phyloP scores from a whole-genome alignment of 30 jellyfish, hydroid and myxozoan species.

The Rhopilema esculentum region DNA sequence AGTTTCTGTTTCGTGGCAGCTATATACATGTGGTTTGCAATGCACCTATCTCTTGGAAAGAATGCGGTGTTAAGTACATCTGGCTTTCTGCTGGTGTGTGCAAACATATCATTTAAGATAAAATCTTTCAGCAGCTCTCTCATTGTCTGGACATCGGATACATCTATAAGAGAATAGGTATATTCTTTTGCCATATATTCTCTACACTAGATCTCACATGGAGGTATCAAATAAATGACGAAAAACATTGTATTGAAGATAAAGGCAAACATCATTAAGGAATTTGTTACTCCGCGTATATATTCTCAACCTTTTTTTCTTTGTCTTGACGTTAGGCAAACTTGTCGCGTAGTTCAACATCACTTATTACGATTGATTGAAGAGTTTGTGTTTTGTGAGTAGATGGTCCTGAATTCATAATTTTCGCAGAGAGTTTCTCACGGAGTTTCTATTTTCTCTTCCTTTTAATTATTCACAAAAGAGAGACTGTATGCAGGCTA shows the following conservation, averaged over 20 bases:
- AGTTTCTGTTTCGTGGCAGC: slow-evolving; percentile 40
- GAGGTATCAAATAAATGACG: slow-evolving; percentile 8
- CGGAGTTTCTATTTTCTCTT: background rate
- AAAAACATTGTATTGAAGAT: slow-evolving; percentile 8
- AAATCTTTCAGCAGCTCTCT: slow-evolving; percentile 37
- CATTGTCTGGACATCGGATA: slow-evolving; percentile 50
- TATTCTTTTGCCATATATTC: slow-evolving; percentile 18
- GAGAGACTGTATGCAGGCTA: background rate
- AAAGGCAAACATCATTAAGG: background rate
- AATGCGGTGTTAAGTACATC: slow-evolving; percentile 31
- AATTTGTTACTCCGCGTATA: slow-evolving; percentile 1
- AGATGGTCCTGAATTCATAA: slow-evolving; percentile 24
- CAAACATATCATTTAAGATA: slow-evolving; percentile 29
- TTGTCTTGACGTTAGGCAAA: background rate
- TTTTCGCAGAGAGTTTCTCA: slow-evolving; percentile 12
- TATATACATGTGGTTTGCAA: slow-evolving; percentile 8
- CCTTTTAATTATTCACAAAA: background rate
- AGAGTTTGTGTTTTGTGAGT: slow-evolving; percentile 6
- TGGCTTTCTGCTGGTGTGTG: slow-evolving; percentile 40
- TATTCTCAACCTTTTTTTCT: background rate
- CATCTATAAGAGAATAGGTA: slow-evolving; percentile 29
- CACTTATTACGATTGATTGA: slow-evolving; percentile 2
- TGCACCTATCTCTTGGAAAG: slow-evolving; percentile 43
- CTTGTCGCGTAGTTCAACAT: background rate
- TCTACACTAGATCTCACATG: slow-evolving; percentile 21